A percentile compares a stretch with the other conserved stretches of the same genome.
Conservation (phyloP, 2,888 invertebrate genomes). For the Ypsolopha scabrella region DNA sequence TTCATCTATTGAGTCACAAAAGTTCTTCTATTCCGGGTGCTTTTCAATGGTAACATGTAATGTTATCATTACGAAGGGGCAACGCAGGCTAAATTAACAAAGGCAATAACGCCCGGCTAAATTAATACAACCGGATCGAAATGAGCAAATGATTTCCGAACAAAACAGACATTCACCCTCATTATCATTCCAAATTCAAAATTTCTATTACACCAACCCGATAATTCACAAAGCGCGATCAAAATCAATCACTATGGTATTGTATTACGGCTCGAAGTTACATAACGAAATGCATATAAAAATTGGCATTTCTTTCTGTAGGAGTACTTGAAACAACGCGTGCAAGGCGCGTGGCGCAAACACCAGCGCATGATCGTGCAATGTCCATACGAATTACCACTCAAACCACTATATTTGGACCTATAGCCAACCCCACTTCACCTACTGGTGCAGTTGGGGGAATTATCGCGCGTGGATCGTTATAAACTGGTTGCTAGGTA, state of each 20-base stretch:
- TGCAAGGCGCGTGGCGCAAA: slow-evolving; percentile 9
- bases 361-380: slow-evolving; percentile 4
- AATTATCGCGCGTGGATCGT: too few species aligned
- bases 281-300: background rate
- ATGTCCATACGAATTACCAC: slow-evolving; percentile 4
- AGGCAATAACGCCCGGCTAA: too few species aligned
- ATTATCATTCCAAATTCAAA: slow-evolving; percentile 12
- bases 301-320: background rate
- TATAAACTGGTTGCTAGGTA: too few species aligned
- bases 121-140: slow-evolving; percentile 18
- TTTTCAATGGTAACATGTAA: too few species aligned
- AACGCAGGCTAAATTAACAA: too few species aligned
- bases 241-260: too few species aligned
- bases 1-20: too few species aligned
- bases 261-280: background rate
- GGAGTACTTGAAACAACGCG: slow-evolving; percentile 7
- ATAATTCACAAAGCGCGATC: too few species aligned
- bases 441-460: too few species aligned
- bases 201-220: too few species aligned
- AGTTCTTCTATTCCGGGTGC: too few species aligned
- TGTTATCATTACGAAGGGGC: too few species aligned
- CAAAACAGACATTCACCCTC: slow-evolving; percentile 17
- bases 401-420: slow-evolving; percentile 8
- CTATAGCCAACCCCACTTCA: slow-evolving; percentile 14
- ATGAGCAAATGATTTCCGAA: slow-evolving; percentile 38